Conservation (phyloP, 2,113 vertebrate species). For the Penelope pileata region DNA sequence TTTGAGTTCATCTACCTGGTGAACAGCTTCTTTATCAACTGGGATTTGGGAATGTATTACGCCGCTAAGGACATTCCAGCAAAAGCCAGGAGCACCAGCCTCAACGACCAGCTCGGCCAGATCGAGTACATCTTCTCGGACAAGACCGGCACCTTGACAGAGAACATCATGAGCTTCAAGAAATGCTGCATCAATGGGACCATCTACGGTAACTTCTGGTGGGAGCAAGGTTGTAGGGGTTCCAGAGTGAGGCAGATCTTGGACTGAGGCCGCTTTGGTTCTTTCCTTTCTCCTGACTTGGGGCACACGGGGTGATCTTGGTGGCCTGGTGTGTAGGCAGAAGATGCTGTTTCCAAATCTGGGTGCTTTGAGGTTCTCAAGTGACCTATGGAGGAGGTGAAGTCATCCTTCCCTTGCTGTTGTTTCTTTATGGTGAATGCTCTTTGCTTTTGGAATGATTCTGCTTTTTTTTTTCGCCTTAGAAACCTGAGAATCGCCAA, state of each 20-base stretch:
- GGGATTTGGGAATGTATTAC: slow-evolving; percentile 88
- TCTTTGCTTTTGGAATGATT: background rate
- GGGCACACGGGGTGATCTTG: background rate
- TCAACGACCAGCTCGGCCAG: slow-evolving; percentile 92
- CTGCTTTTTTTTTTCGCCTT: background rate
- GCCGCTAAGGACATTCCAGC: slow-evolving; percentile 75
- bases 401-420: background rate
- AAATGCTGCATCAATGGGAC: slow-evolving; percentile 88
- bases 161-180: slow-evolving; percentile 90
- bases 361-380: background rate
- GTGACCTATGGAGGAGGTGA: background rate
- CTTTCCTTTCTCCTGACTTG: background rate
- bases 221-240: background rate
- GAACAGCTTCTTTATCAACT: slow-evolving; percentile 89
- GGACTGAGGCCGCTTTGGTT: background rate
- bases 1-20: slow-evolving; percentile 89
- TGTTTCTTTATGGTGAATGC: background rate
- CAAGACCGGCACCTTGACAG: slow-evolving; percentile 95
- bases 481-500: background rate
- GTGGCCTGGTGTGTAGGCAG: background rate
- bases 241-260: background rate
- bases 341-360: background rate
- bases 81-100: slow-evolving; percentile 85
- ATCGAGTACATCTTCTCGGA: slow-evolving; percentile 91
- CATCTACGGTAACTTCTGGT: slow-evolving; percentile 79